Conservation (phyloP, 2,113 vertebrate species). For the Cebidichthys violaceus region DNA sequence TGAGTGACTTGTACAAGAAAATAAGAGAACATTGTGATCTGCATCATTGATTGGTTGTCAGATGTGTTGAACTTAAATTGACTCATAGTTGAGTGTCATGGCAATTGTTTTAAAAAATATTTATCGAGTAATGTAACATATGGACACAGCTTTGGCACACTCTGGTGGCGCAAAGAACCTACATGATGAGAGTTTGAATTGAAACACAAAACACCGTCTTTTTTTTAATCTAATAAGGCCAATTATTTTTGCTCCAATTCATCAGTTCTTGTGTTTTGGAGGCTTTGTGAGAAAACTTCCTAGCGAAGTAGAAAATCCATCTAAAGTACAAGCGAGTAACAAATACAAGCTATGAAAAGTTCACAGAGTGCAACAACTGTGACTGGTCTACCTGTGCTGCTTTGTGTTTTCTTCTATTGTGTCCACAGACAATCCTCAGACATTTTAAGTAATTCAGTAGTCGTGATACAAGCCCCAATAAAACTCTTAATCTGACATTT, state of each 20-base stretch:
- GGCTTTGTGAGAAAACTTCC: background rate
- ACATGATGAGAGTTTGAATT: background rate
- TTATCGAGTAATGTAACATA: background rate
- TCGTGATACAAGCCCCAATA: background rate
- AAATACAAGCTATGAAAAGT: background rate
- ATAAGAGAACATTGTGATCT: background rate
- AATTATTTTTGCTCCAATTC: background rate
- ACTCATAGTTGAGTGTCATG: background rate
- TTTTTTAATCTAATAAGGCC: background rate
- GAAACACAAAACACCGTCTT: background rate
- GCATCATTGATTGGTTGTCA: background rate
- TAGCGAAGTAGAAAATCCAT: background rate
- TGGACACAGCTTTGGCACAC: background rate
- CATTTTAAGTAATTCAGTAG: background rate
- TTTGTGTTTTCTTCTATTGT: background rate
- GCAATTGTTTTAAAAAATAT: background rate
- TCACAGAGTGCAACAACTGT: background rate
- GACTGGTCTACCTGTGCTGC: background rate
- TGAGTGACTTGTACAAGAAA: background rate
- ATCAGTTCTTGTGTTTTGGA: background rate
- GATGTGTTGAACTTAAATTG: background rate
- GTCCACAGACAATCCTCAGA: background rate
- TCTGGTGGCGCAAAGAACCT: slow-evolving; percentile 14
- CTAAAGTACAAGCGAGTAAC: background rate
- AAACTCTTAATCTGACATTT: background rate